These are phyloP conservation scores for Abscondita cerata DNA, from an alignment of 2,888 invertebrate species.

Conservation along the genomic window DNA sequence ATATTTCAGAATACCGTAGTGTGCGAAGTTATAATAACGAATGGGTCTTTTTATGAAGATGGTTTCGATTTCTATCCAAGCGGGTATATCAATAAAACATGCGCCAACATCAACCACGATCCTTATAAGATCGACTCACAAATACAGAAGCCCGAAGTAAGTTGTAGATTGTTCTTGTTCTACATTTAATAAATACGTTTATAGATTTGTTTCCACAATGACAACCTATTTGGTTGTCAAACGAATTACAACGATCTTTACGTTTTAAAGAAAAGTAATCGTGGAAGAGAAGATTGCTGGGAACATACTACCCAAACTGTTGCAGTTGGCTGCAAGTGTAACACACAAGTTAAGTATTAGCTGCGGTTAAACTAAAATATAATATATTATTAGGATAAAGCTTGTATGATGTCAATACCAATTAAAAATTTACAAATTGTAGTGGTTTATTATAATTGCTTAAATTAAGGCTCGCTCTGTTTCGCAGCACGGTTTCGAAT, in stretches of 20 bases:
- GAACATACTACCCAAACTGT: constrained; percentile 24
- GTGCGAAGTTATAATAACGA: constrained; percentile 17
- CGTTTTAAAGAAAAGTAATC: constrained; percentile 21
- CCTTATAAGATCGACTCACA: no score
- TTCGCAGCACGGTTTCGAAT: no score
- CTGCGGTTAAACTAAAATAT: background rate
- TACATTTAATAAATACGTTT: background rate
- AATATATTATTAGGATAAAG: no score
- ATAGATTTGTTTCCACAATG: constrained; percentile 23
- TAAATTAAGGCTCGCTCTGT: no score
- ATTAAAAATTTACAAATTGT: no score
- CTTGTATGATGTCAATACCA: no score
- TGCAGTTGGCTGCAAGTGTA: constrained; percentile 44
- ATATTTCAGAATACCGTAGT: constrained; percentile 20
- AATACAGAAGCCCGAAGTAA: background rate
- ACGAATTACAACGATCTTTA: constrained; percentile 25
- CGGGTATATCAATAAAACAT: constrained; percentile 39
- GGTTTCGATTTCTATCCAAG: constrained; percentile 46
- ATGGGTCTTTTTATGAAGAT: constrained; percentile 28
- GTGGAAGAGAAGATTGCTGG: constrained; percentile 23
- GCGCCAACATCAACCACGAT: constrained; percentile 18
- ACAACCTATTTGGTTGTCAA: constrained; percentile 25
- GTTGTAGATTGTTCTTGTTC: background rate
- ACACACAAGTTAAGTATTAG: constrained; percentile 38
- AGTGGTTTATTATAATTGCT: no score